Conservation (phyloP, 2,113 vertebrate genomes). For the Hemibagrus wyckioides region DNA sequence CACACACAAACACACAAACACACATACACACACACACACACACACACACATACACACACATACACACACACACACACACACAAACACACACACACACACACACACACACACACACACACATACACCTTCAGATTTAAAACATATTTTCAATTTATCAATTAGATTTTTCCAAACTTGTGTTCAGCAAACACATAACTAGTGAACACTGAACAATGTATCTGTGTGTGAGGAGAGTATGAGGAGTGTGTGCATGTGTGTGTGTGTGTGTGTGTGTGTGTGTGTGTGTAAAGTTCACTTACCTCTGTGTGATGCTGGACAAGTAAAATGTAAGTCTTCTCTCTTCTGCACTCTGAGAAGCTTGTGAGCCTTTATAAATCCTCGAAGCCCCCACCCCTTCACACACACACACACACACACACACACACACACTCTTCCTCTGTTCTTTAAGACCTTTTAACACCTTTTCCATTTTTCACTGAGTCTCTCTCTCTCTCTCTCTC, state of each 20-base stretch:
- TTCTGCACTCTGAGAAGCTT: slow-evolving; percentile 40
- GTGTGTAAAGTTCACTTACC: not conserved
- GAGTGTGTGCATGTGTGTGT: not conserved
- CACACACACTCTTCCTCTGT: slow-evolving; percentile 22
- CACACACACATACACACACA: slow-evolving; percentile 28
- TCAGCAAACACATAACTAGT: slow-evolving; percentile 41
- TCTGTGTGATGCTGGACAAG: not conserved
- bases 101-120: slow-evolving; percentile 9
- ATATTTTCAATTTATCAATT: not conserved
- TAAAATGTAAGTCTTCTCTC: slow-evolving; percentile 35
- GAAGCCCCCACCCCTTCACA: slow-evolving; percentile 55
- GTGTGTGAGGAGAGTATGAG: not conserved
- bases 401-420: slow-evolving; percentile 48
- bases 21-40: not conserved
- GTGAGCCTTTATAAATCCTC: slow-evolving; percentile 68
- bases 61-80: slow-evolving; percentile 16
- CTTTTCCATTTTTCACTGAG: not conserved
- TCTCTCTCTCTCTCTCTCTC: too few species aligned
- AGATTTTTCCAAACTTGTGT: slow-evolving; percentile 54
- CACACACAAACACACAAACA: too few species aligned
- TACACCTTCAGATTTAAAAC: not conserved
- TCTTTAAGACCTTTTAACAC: not conserved
- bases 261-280: not conserved
- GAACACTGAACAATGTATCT: not conserved
- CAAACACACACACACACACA: slow-evolving; percentile 21